Conservation (phyloP, 2,888 invertebrate species). For the Campoplex nolae region DNA sequence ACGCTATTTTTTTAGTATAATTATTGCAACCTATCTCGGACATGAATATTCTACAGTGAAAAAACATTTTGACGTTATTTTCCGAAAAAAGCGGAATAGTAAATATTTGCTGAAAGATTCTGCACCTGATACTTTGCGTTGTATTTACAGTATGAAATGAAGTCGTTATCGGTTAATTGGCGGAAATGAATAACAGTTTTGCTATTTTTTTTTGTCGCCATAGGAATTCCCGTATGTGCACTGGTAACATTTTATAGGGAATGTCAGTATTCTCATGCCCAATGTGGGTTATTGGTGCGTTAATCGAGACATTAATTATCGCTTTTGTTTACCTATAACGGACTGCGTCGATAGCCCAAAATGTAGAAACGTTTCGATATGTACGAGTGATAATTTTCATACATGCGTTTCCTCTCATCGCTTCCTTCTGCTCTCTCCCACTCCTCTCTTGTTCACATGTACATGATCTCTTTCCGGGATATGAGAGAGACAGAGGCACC, state of each 20-base stretch:
- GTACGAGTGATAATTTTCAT: constrained; percentile 53
- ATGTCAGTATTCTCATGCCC: not conserved
- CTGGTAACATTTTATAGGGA: not conserved
- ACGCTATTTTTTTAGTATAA: not conserved
- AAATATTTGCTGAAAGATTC: not conserved
- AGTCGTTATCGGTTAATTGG: not conserved
- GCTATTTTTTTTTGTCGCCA: not conserved
- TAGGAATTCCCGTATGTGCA: no score
- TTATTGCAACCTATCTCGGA: not conserved
- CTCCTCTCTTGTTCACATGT: constrained; percentile 22
- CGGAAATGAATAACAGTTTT: not conserved
- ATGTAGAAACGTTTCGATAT: constrained; percentile 29
- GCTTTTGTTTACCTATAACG: constrained; percentile 48
- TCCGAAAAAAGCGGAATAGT: no score
- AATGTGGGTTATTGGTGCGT: constrained; percentile 4
- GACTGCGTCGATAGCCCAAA: constrained; percentile 39
- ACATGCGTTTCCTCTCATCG: constrained; percentile 28
- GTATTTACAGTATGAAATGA: not conserved
- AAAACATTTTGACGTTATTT: not conserved
- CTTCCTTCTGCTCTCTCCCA: constrained; percentile 6
- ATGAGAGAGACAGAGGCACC: constrained; percentile 12
- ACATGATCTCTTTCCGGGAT: constrained; percentile 44
- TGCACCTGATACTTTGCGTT: not conserved
- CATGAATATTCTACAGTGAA: not conserved
- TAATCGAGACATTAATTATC: constrained; percentile 53